Evolutionary conservation across 2,888 invertebrate genomes (phyloP).

Genomic region (Caenorhabditis sinica): DNA sequence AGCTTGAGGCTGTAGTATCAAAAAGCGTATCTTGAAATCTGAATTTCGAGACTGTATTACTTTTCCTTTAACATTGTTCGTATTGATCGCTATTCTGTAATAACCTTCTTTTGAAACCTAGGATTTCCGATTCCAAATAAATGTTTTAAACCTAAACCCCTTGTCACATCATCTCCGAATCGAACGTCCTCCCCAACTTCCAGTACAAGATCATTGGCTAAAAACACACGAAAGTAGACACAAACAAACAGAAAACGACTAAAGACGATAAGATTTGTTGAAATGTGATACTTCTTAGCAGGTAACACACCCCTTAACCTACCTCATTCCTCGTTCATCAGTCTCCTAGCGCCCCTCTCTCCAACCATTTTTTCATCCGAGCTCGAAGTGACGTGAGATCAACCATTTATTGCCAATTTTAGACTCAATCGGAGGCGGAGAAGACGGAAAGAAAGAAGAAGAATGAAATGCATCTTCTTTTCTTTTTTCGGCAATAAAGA

Average conservation of each 20-base stretch:
- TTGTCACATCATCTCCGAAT: background rate
- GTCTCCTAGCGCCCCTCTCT: background rate
- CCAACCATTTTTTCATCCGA: background rate
- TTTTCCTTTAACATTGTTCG: too few relatives aligned
- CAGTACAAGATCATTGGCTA: background rate
- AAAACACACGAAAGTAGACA: constrained; percentile 23
- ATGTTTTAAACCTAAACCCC: too few relatives aligned
- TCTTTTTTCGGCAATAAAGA: constrained; percentile 38
- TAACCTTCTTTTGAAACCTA: too few relatives aligned
- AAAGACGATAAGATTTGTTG: constrained; percentile 44
- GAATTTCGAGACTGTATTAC: too few relatives aligned
- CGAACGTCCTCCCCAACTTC: background rate
- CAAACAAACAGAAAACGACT: constrained; percentile 8
- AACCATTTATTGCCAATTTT: constrained; percentile 50
- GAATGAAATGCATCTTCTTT: constrained; percentile 38
- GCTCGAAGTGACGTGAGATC: constrained; percentile 40
- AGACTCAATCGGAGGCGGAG: constrained; percentile 34
- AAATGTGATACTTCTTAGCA: constrained; percentile 41
- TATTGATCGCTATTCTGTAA: too few relatives aligned
- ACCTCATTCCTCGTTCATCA: constrained; percentile 26
- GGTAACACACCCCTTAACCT: constrained; percentile 35
- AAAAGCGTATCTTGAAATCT: too few relatives aligned
- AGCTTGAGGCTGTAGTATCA: too few relatives aligned
- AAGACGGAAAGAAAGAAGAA: too few relatives aligned
- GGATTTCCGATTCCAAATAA: too few relatives aligned